Conservation (phyloP, 2,113 vertebrate species). For the Alligator mississippiensis region DNA sequence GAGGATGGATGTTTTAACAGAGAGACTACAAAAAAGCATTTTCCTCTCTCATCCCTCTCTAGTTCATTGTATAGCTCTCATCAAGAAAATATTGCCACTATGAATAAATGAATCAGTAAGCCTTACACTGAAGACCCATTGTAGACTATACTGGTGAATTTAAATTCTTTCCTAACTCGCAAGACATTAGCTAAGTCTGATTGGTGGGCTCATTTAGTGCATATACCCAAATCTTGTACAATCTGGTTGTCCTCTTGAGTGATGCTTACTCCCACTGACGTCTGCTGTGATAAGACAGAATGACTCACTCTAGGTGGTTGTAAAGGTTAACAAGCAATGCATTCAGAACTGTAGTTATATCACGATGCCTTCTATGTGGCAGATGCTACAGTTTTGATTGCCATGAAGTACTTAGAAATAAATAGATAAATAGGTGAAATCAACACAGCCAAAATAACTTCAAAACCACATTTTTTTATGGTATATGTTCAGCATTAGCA, state of each 20-base stretch:
- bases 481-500: background rate
- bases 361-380: slow-evolving; percentile 41
- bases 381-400: slow-evolving; percentile 52
- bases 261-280: slow-evolving; percentile 67
- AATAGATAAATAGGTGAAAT: slow-evolving; percentile 51
- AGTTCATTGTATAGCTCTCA: background rate
- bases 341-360: slow-evolving; percentile 65
- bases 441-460: slow-evolving; percentile 31
- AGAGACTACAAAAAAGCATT: too few relatives aligned
- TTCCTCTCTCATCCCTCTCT: background rate
- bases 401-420: slow-evolving; percentile 55
- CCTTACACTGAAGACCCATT: background rate
- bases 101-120: background rate
- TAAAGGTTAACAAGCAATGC: slow-evolving; percentile 74
- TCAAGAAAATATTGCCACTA: background rate
- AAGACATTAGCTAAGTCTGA: slow-evolving; percentile 40
- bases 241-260: slow-evolving; percentile 62
- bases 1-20: background rate
- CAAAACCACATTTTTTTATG: background rate
- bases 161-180: background rate
- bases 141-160: background rate
- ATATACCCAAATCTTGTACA: background rate
- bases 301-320: slow-evolving; percentile 72
- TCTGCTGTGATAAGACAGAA: slow-evolving; percentile 69
- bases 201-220: slow-evolving; percentile 48